Base-by-base conservation (phyloP, 2,113 vertebrate species). In the Peromyscus polionotus region DNA sequence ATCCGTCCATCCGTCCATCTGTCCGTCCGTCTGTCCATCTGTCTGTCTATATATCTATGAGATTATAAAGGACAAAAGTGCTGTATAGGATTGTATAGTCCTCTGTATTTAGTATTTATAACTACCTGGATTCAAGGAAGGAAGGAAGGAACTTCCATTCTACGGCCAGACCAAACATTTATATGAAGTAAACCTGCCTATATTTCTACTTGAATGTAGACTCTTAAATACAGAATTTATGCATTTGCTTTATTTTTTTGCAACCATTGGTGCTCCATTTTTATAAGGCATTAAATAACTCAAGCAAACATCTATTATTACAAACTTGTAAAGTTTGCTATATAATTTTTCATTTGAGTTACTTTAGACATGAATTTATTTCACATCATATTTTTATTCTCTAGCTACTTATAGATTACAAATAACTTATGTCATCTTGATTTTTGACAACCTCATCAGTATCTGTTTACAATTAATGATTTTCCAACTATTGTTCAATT, bases 401-500 rank as follows among this genome's bases (percentile, higher is more conserved):
- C 17, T 16, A 72, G 59, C 39, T 33, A 90, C 24, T 89, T 92
- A 79, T 45, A 96, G 57, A 84, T 92, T 95, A 80, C 86, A 90
- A 95, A 97, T 97, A 94, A 96, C 76, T 76, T 88, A 87, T 75
- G 9, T 93, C 61, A 87, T 83, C 45, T 45, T n/a, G 14, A 63
- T 94, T 94, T 96, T 84, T 97, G 68, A 96, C 87, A 17, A 61
- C 16, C 10, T 97, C 77, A 48, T 95, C 45, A 95, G 13, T 88
- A 88, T 91, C 5, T 95, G 3, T 6, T 65, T 95, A 86, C 1
- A 96, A 83, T 96, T 91, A 95, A 97, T 81, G 22, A 19, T 65
- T 98, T 97, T 94, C 70, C 80, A 95, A 96, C 92, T 85, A 22
- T 85, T 88, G 4, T 68, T 96, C 42, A 70, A 20, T 95, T 97